phyloP scores from a whole-genome alignment of 2,113 vertebrate species.

The Dascyllus trimaculatus region DNA sequence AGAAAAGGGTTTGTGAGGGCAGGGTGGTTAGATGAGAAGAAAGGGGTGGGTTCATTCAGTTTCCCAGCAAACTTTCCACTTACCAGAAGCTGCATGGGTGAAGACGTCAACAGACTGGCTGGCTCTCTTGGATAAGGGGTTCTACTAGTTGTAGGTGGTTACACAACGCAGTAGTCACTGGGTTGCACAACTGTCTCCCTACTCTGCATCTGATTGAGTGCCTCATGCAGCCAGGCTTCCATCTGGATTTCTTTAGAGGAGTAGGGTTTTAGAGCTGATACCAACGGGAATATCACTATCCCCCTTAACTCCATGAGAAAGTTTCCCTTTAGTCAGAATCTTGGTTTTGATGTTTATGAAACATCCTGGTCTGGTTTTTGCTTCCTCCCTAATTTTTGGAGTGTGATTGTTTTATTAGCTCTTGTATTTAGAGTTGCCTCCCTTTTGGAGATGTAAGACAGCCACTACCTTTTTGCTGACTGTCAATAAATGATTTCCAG shows the following conservation, averaged over 20 bases:
- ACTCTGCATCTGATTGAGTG: conserved; percentile 44
- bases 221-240: conserved; percentile 54
- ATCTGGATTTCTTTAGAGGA: conserved; percentile 65
- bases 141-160: conserved; percentile 48
- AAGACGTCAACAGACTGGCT: conserved; percentile 56
- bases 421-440: conserved; percentile 23
- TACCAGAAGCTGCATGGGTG: conserved; percentile 65
- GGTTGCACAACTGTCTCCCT: conserved; percentile 63
- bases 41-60: conserved; percentile 58
- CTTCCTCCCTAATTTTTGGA: neutral
- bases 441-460: neutral
- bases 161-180: conserved; percentile 47
- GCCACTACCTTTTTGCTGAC: neutral
- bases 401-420: conserved; percentile 18
- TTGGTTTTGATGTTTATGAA: conserved; percentile 38
- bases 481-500: conserved; percentile 32
- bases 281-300: conserved; percentile 64
- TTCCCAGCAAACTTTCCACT: conserved; percentile 73
- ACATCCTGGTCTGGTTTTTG: conserved; percentile 40
- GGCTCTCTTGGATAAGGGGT: conserved; percentile 40
- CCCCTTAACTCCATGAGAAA: conserved; percentile 35
- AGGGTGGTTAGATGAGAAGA: conserved; percentile 55
- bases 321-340: conserved; percentile 41
- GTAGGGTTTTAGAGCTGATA: conserved; percentile 46
- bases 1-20: conserved; percentile 45